Evolutionary conservation across 1,140 invertebrate species (phyloP), one percentile per base, ranked within the genome.

Genomic region (Papilio glaucus): DNA sequence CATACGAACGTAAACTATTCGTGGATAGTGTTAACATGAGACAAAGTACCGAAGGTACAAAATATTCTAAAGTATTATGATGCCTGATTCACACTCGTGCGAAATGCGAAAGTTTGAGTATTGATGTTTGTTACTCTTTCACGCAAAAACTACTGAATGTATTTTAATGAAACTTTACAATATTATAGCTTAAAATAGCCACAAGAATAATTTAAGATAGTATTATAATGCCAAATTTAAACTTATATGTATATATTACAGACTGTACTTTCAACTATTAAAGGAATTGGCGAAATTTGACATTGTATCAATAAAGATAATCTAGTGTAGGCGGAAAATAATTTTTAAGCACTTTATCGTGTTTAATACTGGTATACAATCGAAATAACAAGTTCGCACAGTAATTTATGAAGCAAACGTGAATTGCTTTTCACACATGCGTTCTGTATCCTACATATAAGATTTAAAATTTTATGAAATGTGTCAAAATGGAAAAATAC

Each of bases 371-470:
- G 38, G 8, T 39, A 7, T 57, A 9, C 9, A 24, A 13, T 10
- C 9, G 29, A 33, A n/a, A 29, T 33, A 61, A 37, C 21, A 24
- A 33, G 33, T 62, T 33, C 61, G 6, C 29, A 38, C 18, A 49
- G 8, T 21, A 49, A 49, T 62, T 60, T 29, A 62, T 9, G 33
- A 38, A 62, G n/a, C 33, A 42, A 38, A 24, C 18, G 39, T 24
- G n/a, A n/a, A 62, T 62, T 13, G 15, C 39, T 67, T 24, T 42
- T 67, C 38, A 24, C 63, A 67, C 38, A 67, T 67, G 26, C 13
- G 62, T 18, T 65, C 15, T 39, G 18, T 18, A 45, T 18, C 1
- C 21, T 49, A n/a, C n/a, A n/a, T n/a, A n/a, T 15, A n/a, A 45
- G 41, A 21, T 49, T 21, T 49, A n/a, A n/a, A n/a, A n/a, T n/a